Conservation (phyloP, 2,113 vertebrate species). For the Plecturocebus donacophilus region DNA sequence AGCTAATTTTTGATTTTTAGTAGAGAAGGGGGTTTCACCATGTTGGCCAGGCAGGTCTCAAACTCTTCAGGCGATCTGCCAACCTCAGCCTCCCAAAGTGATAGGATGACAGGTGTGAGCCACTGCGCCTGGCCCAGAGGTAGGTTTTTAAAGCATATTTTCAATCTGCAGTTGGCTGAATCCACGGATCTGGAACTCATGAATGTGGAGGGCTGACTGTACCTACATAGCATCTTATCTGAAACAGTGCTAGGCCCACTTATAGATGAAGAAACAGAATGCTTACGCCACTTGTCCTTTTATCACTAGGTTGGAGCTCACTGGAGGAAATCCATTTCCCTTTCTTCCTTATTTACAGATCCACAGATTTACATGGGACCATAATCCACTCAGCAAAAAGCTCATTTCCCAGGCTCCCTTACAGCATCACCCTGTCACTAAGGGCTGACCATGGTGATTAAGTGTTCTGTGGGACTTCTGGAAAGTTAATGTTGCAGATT, state of each 20-base stretch:
- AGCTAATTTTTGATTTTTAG: too few relatives aligned
- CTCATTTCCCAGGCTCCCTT: background rate
- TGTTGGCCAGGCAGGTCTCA: too few relatives aligned
- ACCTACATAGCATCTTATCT: background rate
- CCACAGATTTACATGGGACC: background rate
- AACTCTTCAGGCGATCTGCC: too few relatives aligned
- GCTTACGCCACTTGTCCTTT: fast-evolving
- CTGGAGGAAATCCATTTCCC: background rate
- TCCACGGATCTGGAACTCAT: background rate
- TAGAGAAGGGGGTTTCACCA: too few relatives aligned
- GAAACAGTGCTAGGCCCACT: background rate
- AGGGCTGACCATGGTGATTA: background rate
- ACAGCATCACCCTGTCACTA: fast-evolving
- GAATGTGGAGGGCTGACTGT: background rate
- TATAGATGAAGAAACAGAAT: background rate
- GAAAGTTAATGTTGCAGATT: background rate
- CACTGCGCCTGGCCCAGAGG: too few relatives aligned
- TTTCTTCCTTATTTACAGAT: background rate
- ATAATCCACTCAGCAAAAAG: background rate
- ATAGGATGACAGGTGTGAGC: too few relatives aligned
- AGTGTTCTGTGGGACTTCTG: background rate
- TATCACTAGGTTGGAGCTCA: fast-evolving
- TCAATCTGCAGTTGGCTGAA: background rate
- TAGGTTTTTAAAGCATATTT: background rate
- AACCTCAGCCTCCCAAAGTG: too few relatives aligned